Evolutionary conservation across 2,888 invertebrate genomes (phyloP).

Genomic region (Helobdella robusta): DNA sequence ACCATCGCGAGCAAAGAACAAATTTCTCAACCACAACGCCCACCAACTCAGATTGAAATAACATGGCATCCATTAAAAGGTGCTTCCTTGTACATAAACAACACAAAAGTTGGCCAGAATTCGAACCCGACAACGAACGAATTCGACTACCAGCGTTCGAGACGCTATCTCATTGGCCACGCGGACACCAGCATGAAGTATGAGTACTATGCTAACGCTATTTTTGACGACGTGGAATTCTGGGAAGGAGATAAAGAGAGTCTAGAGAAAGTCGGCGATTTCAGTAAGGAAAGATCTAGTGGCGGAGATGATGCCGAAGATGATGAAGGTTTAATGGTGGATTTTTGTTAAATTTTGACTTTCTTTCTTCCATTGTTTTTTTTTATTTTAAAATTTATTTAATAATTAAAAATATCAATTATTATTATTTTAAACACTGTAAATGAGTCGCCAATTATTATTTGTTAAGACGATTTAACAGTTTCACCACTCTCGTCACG

Average conservation of each 20-base stretch:
- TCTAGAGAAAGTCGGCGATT: slow-evolving; percentile 30
- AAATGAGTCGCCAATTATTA: no score
- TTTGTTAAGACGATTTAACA: no score
- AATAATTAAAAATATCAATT: no score
- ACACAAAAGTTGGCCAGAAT: slow-evolving; percentile 17
- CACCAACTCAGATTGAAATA: slow-evolving; percentile 9
- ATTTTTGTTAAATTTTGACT: no score
- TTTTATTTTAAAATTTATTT: no score
- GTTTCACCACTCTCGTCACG: no score
- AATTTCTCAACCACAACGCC: background rate
- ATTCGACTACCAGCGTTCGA: slow-evolving; percentile 18
- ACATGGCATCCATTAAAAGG: slow-evolving; percentile 11
- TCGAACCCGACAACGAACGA: slow-evolving; percentile 21
- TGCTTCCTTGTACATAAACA: slow-evolving; percentile 12
- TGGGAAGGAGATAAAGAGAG: slow-evolving; percentile 35
- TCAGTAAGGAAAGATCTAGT: no score
- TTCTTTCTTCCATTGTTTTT: no score
- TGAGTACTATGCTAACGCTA: slow-evolving; percentile 38
- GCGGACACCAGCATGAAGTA: slow-evolving; percentile 35
- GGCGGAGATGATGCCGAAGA: slow-evolving; percentile 15
- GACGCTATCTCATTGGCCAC: slow-evolving; percentile 26
- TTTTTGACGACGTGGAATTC: slow-evolving; percentile 42
- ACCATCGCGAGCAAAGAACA: background rate
- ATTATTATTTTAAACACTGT: no score
- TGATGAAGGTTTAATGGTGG: no score